Percentiles rank a stretch among this genome's conserved stretches.
Conservation (phyloP, 1,140 invertebrate species). For the Drosophila grimshawi region DNA sequence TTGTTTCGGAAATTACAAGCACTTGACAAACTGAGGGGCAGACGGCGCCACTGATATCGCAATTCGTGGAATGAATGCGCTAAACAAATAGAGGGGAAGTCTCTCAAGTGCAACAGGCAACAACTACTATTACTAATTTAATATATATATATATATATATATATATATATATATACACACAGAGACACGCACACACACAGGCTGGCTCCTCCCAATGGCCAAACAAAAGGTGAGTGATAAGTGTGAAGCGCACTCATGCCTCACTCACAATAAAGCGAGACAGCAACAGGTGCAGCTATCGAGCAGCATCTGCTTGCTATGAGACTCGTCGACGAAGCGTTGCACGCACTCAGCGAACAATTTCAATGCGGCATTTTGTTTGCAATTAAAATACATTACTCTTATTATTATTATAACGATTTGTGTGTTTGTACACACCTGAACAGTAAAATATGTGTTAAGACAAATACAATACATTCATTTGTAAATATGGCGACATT, state of each 20-base stretch:
- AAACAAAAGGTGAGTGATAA: slow-evolving; percentile 48
- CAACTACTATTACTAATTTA: background rate
- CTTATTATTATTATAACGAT: too few relatives aligned
- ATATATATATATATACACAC: background rate
- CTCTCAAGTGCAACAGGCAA: background rate
- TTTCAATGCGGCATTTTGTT: too few relatives aligned
- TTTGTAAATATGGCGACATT: too few relatives aligned
- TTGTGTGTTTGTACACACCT: too few relatives aligned
- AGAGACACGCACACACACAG: too few relatives aligned
- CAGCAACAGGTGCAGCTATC: slow-evolving; percentile 8
- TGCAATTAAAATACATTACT: too few relatives aligned
- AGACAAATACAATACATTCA: too few relatives aligned
- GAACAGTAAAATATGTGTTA: too few relatives aligned
- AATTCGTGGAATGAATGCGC: slow-evolving; percentile 37
- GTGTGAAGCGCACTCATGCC: slow-evolving; percentile 7
- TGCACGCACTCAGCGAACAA: too few relatives aligned
- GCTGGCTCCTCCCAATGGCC: slow-evolving; percentile 9
- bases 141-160: background rate
- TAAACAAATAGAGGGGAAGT: slow-evolving; percentile 17
- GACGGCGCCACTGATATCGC: slow-evolving; percentile 44
- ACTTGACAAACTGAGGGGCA: slow-evolving; percentile 61
- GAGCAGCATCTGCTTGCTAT: slow-evolving; percentile 6
- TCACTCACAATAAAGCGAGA: background rate
- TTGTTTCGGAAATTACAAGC: slow-evolving; percentile 23
- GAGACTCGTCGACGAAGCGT: background rate